Conservation (phyloP, 2,888 invertebrate genomes). For the Rhabditophanes sp. region DNA sequence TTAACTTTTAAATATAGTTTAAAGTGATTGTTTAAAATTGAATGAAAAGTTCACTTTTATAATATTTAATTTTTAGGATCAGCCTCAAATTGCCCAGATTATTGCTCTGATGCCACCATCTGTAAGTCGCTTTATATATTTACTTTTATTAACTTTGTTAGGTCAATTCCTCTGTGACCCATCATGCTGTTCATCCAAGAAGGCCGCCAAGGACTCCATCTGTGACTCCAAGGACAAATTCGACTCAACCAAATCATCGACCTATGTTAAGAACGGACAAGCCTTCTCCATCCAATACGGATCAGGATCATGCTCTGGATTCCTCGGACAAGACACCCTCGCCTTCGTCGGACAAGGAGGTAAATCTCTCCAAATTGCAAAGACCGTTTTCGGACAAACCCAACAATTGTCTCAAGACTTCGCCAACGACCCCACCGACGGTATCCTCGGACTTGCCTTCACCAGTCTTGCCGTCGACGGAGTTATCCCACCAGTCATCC, state of each 20-base stretch:
- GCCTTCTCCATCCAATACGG: constrained; percentile 47
- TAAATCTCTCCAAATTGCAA: constrained; percentile 8
- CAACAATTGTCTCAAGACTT: constrained; percentile 5
- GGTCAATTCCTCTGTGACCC: constrained; percentile 8
- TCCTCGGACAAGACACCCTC: constrained; percentile 47
- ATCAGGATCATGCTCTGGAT: constrained; percentile 46
- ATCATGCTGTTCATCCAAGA: constrained; percentile 5
- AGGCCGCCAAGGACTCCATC: not conserved
- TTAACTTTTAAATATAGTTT: no score
- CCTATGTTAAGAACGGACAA: constrained; percentile 51
- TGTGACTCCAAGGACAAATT: constrained; percentile 62
- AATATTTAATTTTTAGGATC: no score
- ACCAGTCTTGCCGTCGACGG: no score
- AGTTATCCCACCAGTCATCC: no score
- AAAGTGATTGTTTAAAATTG: no score
- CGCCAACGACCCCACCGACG: constrained; percentile 17
- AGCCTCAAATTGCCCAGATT: constrained; percentile 6
- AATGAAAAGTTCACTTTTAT: no score
- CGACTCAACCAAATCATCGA: constrained; percentile 63
- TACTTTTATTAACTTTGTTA: no score
- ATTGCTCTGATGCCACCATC: constrained; percentile 6
- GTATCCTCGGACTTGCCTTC: no score
- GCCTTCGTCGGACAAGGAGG: constrained; percentile 12
- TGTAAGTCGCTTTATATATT: no score
- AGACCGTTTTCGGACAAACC: constrained; percentile 11